Evolutionary conservation across 2,113 vertebrate genomes (phyloP), one percentile per base, ranked within the genome.

Genomic region (Lycaon pictus): DNA sequence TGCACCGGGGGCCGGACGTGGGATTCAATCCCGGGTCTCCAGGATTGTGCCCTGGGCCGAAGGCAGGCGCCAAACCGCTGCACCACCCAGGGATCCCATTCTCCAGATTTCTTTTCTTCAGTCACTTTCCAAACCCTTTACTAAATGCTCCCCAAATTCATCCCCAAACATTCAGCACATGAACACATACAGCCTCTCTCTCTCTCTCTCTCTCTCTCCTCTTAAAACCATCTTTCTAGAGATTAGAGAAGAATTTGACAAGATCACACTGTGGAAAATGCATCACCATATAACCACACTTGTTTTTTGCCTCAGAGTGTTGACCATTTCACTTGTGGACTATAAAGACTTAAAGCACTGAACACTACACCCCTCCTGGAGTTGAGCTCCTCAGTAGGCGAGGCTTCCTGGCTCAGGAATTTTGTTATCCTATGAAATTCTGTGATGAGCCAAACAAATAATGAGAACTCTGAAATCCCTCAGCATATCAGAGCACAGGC

Each of bases 371-470:
- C 86, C 88, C 71, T 97, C 65, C 71, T 95, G 65, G n/a, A 82
- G 97, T 79, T 94, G 91, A 95, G 58, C 86, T 97, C 23, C 95
- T 91, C 95, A 95, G 58, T 79, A 93, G 67, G 74, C 93, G 96
- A 56, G 94, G 29, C 19, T 95, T 87, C 81, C 95, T 96, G 95
- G 96, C 90, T 97, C 93, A 56, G 53, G 19, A 93, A 27, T 81
- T 95, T 29, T 1, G 0, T 53, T 90, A 25, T 0, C 72, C 65
- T 92, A 43, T 86, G 86, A 96, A 95, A 56, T 86, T 96, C 62
- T 56, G 8, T 9, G 43, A 82, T 48, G 86, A 95, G 90, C 88
- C 95, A 98, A 98, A 97, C 98, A 87, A 74, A 16, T 37, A 97
- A 94, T 23, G 58, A 3, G 13, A 89, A 86, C 90, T 95, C 81